Evolutionary conservation across 2,113 vertebrate genomes (phyloP).

Genomic region (Mobula hypostoma): DNA sequence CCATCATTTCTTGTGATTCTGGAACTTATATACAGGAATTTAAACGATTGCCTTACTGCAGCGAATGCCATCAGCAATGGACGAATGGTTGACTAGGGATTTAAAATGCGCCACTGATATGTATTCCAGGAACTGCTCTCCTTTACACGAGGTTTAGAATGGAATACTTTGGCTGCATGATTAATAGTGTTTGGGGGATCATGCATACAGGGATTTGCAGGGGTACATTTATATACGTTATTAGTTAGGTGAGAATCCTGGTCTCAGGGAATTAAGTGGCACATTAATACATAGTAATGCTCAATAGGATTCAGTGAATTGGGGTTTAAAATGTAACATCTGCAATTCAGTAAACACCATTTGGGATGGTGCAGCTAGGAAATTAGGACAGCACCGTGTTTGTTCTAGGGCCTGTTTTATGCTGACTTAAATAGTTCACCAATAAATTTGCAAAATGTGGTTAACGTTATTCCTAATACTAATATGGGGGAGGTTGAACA

Average conservation of each 20-base stretch:
- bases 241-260: slow-evolving; percentile 12
- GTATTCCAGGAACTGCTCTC: slow-evolving; percentile 15
- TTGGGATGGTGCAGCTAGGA: not conserved
- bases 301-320: not conserved
- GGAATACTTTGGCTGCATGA: slow-evolving; percentile 5
- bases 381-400: not conserved
- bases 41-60: slow-evolving; percentile 5
- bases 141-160: slow-evolving; percentile 25
- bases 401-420: not conserved
- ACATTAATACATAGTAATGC: slow-evolving; percentile 26
- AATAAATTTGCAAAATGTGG: not conserved
- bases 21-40: slow-evolving; percentile 20
- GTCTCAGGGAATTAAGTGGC: not conserved
- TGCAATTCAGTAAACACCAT: slow-evolving; percentile 31
- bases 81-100: slow-evolving; percentile 30
- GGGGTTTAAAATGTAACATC: slow-evolving; percentile 7
- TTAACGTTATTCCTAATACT: not conserved
- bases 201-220: slow-evolving; percentile 1
- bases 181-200: slow-evolving; percentile 24
- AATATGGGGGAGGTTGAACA: not conserved
- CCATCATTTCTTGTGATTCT: slow-evolving; percentile 7
- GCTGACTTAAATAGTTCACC: slow-evolving; percentile 25
- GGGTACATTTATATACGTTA: slow-evolving; percentile 1
- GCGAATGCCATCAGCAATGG: slow-evolving; percentile 1
- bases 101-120: slow-evolving; percentile 25